A percentile compares a stretch with the other conserved stretches of the same genome.
Evolutionary conservation across 2,888 invertebrate species (phyloP).

Genomic region (Gisinianus flammeolus): DNA sequence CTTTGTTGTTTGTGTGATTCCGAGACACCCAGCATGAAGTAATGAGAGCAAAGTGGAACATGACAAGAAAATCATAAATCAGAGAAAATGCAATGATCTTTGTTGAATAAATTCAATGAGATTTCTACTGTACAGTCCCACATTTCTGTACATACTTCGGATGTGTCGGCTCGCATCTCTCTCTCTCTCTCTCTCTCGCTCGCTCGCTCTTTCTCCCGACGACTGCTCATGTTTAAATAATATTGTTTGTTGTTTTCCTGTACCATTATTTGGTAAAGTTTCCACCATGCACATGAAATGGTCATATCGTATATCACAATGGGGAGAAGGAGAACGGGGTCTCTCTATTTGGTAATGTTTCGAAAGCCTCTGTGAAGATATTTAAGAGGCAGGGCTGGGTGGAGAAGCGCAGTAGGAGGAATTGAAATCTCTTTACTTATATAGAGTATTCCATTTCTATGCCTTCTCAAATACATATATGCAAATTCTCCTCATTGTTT

Average conservation of each 20-base stretch:
- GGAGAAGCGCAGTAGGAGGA: too few species aligned
- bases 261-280: neutral
- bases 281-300: neutral
- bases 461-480: too few species aligned
- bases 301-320: neutral
- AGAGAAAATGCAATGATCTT: constrained; percentile 16
- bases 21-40: constrained; percentile 7
- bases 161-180: neutral
- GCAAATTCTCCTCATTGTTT: too few species aligned
- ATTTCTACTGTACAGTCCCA: neutral
- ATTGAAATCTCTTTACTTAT: too few species aligned
- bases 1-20: neutral
- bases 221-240: constrained; percentile 2
- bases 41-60: constrained; percentile 34
- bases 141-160: neutral
- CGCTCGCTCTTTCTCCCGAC: too few species aligned
- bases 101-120: constrained; percentile 6
- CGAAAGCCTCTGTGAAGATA: too few species aligned
- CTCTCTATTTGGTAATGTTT: too few species aligned
- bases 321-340: neutral
- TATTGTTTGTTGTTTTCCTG: neutral
- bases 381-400: too few species aligned
- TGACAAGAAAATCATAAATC: constrained; percentile 36
- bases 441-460: too few species aligned
- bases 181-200: too few species aligned